phyloP scores from a whole-genome alignment of 2,888 invertebrate genomes.

The Acronicta leporina region DNA sequence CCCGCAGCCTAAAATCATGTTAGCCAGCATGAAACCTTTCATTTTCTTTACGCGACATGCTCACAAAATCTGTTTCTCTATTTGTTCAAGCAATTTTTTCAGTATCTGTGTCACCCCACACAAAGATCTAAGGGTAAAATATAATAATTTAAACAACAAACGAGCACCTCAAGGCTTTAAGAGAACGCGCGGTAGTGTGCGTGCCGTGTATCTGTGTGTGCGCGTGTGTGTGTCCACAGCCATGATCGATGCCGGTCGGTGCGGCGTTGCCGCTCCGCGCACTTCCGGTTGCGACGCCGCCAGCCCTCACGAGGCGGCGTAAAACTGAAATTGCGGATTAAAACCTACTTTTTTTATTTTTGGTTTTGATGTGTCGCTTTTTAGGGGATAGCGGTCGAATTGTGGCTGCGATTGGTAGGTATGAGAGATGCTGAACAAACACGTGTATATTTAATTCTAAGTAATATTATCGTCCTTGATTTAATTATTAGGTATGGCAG shows the following conservation, averaged over 20 bases:
- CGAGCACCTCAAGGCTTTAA: constrained; percentile 62
- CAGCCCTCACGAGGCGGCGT: constrained; percentile 70
- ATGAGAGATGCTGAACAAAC: background rate
- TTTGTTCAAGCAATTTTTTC: constrained; percentile 33
- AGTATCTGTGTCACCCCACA: constrained; percentile 40
- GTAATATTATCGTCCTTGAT: no score
- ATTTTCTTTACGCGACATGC: background rate
- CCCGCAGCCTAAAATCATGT: no score
- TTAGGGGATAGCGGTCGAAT: constrained; percentile 1
- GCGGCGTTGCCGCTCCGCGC: constrained; percentile 77
- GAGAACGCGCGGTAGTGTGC: constrained; percentile 35
- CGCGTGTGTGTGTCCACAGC: constrained; percentile 66
- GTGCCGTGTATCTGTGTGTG: constrained; percentile 48
- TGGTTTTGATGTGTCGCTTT: constrained; percentile 11
- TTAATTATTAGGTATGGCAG: no score
- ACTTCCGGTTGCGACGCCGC: constrained; percentile 72
- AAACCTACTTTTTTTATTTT: constrained; percentile 59
- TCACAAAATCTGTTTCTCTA: constrained; percentile 18
- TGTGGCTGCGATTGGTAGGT: background rate
- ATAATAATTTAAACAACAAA: constrained; percentile 58
- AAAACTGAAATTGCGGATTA: constrained; percentile 68
- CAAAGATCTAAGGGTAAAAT: constrained; percentile 43
- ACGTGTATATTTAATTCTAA: no score
- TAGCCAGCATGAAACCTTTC: background rate
- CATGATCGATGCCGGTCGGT: constrained; percentile 90